These are phyloP conservation scores for Corythornis cristatus DNA, from an alignment of 2,113 vertebrate species.

Conservation along the genomic window DNA sequence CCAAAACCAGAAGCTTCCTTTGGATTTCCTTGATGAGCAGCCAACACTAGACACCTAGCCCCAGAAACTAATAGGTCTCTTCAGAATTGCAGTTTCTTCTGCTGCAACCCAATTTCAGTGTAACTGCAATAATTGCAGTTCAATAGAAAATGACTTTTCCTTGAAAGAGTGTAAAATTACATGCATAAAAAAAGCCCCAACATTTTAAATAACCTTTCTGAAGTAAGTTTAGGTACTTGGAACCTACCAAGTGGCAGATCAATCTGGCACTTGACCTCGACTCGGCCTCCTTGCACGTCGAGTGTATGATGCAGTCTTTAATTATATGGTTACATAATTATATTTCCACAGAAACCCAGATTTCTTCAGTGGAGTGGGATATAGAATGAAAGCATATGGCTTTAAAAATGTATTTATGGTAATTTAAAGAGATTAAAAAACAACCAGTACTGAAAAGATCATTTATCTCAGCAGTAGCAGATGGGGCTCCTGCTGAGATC, in stretches of 20 bases:
- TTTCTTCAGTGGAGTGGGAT: constrained; percentile 43
- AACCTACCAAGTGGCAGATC: constrained; percentile 17
- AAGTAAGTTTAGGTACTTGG: constrained; percentile 27
- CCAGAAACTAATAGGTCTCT: background rate
- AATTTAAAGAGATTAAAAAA: constrained; percentile 71
- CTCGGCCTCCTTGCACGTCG: background rate
- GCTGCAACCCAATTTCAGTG: background rate
- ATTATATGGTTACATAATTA: constrained; percentile 61
- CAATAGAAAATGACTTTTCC: background rate
- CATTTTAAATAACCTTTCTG: background rate
- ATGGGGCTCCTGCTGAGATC: constrained; percentile 68
- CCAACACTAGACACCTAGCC: background rate
- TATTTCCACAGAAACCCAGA: constrained; percentile 53
- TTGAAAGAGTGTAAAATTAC: background rate
- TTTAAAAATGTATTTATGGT: constrained; percentile 72
- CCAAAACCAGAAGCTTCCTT: background rate
- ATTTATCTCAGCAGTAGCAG: constrained; percentile 71
- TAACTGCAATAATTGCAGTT: background rate
- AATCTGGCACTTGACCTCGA: constrained; percentile 23
- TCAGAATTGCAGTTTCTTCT: background rate
- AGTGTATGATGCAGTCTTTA: constrained; percentile 35
- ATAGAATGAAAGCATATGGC: constrained; percentile 66
- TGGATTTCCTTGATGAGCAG: background rate
- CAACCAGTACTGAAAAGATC: constrained; percentile 68
- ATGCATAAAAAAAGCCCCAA: background rate